Evolutionary conservation across 2,888 invertebrate species (phyloP), one percentile per base, ranked within the genome.

Genomic region (Allygus modestus): DNA sequence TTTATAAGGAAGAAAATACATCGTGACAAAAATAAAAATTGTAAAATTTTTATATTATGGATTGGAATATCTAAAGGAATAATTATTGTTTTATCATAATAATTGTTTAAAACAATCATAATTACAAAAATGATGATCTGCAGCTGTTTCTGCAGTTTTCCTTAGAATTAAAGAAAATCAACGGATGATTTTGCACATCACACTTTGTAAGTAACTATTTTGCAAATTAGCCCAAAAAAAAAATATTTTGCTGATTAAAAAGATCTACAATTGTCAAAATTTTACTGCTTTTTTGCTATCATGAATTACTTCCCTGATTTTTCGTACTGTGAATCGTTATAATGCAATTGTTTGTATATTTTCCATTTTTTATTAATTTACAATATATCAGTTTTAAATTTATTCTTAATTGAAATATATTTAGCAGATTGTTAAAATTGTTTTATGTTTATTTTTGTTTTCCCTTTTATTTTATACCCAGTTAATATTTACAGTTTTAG

Each of bases 391-490:
- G 28, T 31, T 65, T 23, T 23, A 54, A 65, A 28, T 28, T 31
- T 9, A 65, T 65, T 65, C 65, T 15, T 58, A 28, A 28, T 65
- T 31, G 31, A 65, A 65, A 65, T 65, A 65, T 65, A 65, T 65
- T 65, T 65, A 65, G 65, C 65, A 65, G 65, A 65, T 28, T 31
- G 65, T 65, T 65, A 31, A 65, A 1, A 1, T 26, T 65, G 31
- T 28, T 20, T n/a, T 65, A 12, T 65, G 31, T 28, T 65, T 65
- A 65, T 65, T 65, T 65, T 65, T 51, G 51, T 51, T 23, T 54
- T 23, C 20, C 46, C 46, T 46, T 37, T 37, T 46, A 46, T 46
- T 17, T 37, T 37, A 37, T 37, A n/a, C n/a, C n/a, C n/a, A n/a
- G n/a, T n/a, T n/a, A n/a, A n/a, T n/a, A n/a, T n/a, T n/a, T n/a